A percentile compares a stretch with the other conserved stretches of the same genome.
Conservation (phyloP, 1,140 invertebrate genomes). For the Asbolus verrucosus region DNA sequence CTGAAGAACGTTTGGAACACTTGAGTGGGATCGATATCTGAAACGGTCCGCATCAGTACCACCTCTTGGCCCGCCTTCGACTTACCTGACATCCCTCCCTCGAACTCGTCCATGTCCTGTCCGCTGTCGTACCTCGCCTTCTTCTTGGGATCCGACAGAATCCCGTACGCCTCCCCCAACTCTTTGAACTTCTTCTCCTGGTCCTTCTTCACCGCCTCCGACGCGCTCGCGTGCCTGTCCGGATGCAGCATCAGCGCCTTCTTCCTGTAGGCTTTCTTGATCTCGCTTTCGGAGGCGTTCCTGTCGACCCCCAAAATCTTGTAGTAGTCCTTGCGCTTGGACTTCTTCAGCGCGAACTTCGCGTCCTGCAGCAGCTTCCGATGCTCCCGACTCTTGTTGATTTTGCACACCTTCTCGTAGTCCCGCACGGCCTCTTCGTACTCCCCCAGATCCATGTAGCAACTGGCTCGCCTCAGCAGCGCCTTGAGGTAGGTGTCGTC, state of each 20-base stretch:
- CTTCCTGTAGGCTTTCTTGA: slow-evolving; percentile 97
- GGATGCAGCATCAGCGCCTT: slow-evolving; percentile 89
- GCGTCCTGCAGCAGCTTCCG: slow-evolving; percentile 85
- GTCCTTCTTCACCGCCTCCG: slow-evolving; percentile 84
- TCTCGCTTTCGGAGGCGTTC: slow-evolving; percentile 90
- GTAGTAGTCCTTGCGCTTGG: slow-evolving; percentile 98
- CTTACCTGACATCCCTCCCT: slow-evolving; percentile 66
- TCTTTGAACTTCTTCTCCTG: slow-evolving; percentile 98
- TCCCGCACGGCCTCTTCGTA: slow-evolving; percentile 92
- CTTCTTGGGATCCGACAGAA: slow-evolving; percentile 94
- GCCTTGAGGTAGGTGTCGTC: slow-evolving; percentile 94
- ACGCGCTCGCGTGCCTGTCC: slow-evolving; percentile 90
- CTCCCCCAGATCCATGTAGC: slow-evolving; percentile 85
- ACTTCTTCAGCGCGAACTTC: slow-evolving; percentile 88
- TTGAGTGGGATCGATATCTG: slow-evolving; percentile 81
- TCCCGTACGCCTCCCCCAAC: slow-evolving; percentile 95
- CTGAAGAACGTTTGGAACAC: slow-evolving; percentile 86
- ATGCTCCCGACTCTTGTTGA: slow-evolving; percentile 85
- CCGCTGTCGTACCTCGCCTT: slow-evolving; percentile 92
- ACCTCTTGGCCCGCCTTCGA: no score
- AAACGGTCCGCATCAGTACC: no score
- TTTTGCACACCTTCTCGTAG: slow-evolving; percentile 88
- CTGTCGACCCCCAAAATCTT: slow-evolving; percentile 92
- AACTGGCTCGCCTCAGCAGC: slow-evolving; percentile 84
- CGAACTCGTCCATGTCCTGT: slow-evolving; percentile 81